Percentiles rank a stretch among this genome's conserved stretches.
phyloP scores from a whole-genome alignment of 1,140 invertebrate genomes.

The Zaprionus tsacasi region DNA sequence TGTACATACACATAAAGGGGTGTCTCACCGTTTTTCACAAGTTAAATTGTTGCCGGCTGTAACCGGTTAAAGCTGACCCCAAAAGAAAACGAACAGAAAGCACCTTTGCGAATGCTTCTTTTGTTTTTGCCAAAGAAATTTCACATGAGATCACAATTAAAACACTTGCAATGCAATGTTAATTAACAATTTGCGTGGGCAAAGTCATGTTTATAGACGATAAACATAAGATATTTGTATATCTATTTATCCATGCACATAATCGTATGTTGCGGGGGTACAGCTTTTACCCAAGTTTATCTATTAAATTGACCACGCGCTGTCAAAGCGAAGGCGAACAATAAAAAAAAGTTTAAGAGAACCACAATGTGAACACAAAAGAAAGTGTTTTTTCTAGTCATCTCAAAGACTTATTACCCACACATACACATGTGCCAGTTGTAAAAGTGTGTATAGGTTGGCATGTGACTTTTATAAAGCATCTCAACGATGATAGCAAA shows the following conservation, averaged over 20 bases:
- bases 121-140: conserved; percentile 16
- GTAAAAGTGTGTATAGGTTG: neutral
- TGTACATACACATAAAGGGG: neutral
- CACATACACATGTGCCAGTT: neutral
- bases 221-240: neutral
- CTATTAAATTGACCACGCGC: conserved; percentile 58
- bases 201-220: neutral
- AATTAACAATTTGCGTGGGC: neutral
- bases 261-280: conserved; percentile 5
- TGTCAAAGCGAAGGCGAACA: conserved; percentile 50
- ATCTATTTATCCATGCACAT: neutral
- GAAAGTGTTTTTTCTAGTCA: conserved; percentile 60
- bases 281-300: conserved; percentile 54
- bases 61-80: conserved; percentile 31
- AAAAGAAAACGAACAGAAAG: conserved; percentile 8
- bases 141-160: neutral
- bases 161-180: neutral
- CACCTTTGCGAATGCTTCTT: neutral
- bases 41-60: conserved; percentile 24
- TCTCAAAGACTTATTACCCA: conserved; percentile 20
- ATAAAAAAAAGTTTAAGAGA: conserved; percentile 48
- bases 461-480: conserved; percentile 28
- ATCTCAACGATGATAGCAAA: conserved; percentile 37
- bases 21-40: conserved; percentile 1
- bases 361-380: conserved; percentile 58